Base-by-base conservation (phyloP, 2,888 invertebrate genomes). In the Rutpela maculata region DNA sequence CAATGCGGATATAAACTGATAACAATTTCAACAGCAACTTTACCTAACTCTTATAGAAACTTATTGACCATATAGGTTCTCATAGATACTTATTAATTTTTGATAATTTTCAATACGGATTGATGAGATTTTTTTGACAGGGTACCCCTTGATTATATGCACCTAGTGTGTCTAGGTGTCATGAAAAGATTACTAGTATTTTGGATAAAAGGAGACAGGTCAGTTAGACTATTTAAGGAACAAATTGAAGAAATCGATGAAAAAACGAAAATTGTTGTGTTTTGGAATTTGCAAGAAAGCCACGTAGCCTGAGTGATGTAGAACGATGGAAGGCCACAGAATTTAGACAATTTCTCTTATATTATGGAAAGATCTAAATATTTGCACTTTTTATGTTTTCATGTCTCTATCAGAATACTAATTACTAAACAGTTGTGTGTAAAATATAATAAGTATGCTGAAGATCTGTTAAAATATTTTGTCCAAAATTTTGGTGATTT, bases 361-460 rank as follows among this genome's bases (percentile, higher is more conserved):
- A 71, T 60, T 60, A 59, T 60, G 71, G 31, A 43, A 3, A 12
- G 35, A 60, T 50, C 66, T 15, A 57, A 67, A 19, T 74, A 60
- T 22, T 9, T 59, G 5, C 74, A 74, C 67, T 66, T 67, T 19
- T 59, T 74, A 38, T 56, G 66, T 56, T 43, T 74, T 0, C 66
- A 67, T 60, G 12, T 31, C 55, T 82, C 57, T n/a, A 74, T 74
- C 9, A 35, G 74, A 50, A 67, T 74, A 9, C 26, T 74, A 38
- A 31, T 63, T 4, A 26, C 35, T 17, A 35, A 63, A n/a, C 11
- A n/a, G 11, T 31, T 63, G 31, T 66, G 74, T 35, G 7, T 26
- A 7, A 56, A 67, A 35, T 59, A 74, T 59, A 38, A 38, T 15
- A 57, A 59, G 11, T 66, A 74, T 74, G 66, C 65, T 17, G 19